Percentiles rank a stretch among this genome's conserved stretches.
Evolutionary conservation across 2,113 vertebrate species (phyloP).

Genomic region (Anolis carolinensis): DNA sequence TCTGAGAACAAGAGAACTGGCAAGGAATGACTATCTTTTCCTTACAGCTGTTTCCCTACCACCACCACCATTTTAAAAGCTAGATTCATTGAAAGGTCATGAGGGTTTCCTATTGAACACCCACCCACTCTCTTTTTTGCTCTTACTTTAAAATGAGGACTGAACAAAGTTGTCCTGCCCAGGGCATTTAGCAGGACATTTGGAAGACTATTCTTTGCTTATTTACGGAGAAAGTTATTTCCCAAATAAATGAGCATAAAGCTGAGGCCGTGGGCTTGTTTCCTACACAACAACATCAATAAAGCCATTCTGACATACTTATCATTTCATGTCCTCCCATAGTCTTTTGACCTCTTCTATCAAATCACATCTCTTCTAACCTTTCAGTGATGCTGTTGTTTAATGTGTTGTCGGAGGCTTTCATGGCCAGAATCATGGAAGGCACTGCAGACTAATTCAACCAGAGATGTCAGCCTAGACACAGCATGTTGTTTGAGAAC

Average conservation of each 20-base stretch:
- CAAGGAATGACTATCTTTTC: background rate
- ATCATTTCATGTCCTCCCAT: background rate
- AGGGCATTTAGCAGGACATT: background rate
- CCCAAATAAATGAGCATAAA: background rate
- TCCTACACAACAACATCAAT: background rate
- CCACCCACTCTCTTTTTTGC: background rate
- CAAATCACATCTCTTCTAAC: background rate
- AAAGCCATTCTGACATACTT: background rate
- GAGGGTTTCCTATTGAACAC: background rate
- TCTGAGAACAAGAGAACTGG: background rate
- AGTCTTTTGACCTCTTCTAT: background rate
- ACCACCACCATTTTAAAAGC: no score
- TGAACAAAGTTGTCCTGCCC: background rate
- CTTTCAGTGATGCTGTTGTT: background rate
- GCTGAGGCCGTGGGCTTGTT: background rate
- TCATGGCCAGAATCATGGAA: no score
- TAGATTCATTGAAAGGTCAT: background rate
- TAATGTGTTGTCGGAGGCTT: no score
- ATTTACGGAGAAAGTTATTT: background rate
- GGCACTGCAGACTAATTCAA: no score
- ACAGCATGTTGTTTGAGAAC: no score
- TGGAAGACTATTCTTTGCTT: background rate
- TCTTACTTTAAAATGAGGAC: background rate
- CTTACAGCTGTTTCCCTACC: background rate
- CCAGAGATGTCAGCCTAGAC: no score